Percentiles rank a stretch among this genome's conserved stretches.
Evolutionary conservation across 2,113 vertebrate genomes (phyloP).

Genomic region (Menidia beryllina): DNA sequence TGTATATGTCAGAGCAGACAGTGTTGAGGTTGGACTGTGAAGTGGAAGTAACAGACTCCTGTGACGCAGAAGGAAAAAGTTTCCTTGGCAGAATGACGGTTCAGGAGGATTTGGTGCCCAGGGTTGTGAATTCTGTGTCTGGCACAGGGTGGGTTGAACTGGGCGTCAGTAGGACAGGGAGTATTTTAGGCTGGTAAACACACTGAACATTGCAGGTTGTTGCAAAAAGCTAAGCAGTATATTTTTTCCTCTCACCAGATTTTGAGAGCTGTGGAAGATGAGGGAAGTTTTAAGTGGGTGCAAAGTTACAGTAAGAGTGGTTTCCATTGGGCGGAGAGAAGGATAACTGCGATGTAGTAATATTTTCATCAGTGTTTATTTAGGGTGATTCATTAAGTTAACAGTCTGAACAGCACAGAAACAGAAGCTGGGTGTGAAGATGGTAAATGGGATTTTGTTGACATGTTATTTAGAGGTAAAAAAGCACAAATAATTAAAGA

Average conservation of each 20-base stretch:
- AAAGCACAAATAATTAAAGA: constrained; percentile 7
- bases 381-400: not conserved
- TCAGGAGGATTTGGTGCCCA: constrained; percentile 25
- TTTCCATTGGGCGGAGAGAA: not conserved
- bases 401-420: not conserved
- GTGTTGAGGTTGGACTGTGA: constrained; percentile 39
- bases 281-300: constrained; percentile 25
- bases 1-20: constrained; percentile 25
- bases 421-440: not conserved
- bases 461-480: too few species aligned
- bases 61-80: constrained; percentile 58
- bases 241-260: constrained; percentile 52
- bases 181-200: constrained; percentile 33
- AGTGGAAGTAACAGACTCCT: constrained; percentile 57
- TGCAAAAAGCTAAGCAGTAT: constrained; percentile 49
- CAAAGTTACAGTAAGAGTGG: not conserved
- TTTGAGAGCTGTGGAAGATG: constrained; percentile 2
- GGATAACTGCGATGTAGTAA: not conserved
- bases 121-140: constrained; percentile 28
- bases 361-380: not conserved
- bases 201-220: constrained; percentile 36
- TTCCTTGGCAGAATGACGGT: constrained; percentile 42
- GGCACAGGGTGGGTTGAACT: constrained; percentile 36
- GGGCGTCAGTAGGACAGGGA: constrained; percentile 51
- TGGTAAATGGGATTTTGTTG: too few species aligned